Base-by-base conservation (phyloP, 2,888 invertebrate genomes). In the Callimorpha dominula region DNA sequence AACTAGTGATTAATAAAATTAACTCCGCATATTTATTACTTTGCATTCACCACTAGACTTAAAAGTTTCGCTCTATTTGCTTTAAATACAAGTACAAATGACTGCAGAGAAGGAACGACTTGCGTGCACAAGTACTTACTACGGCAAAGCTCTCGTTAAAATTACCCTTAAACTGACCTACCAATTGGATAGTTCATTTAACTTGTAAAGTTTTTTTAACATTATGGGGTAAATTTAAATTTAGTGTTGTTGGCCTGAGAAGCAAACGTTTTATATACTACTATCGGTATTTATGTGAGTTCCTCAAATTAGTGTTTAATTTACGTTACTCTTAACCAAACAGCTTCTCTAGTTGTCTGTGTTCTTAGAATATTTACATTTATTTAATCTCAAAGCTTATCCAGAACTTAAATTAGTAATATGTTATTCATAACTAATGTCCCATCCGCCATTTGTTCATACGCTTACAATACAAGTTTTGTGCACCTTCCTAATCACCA, bases 401-500 rank as follows among this genome's bases (percentile, higher is more conserved):
- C 14, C 20, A 60, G 15, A 69, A 42, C 52, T 46, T 17, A 63
- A 63, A 42, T 6, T 42, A n/a, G 11, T 40, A 15, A 17, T 31
- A 8, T 17, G 15, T 68, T 31, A 43, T 43, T 5, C 20, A 70
- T 31, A 68, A 54, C 68, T 46, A 50, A 70, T 6, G n/a, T 64
- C 8, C 66, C 52, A 63, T 43, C 52, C 20, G 72, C 62, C 68
- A 73, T 78, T 75, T 54, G 63, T 76, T 68, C 66, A 65, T 54
- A 40, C 20, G 20, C 43, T 46, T 31, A 43, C 2, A 68, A 60
- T 43, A 49, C 20, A 82, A 77, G 65, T 75, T 82, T 71, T 81
- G 75, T 76, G 82, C 82, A 83, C 84, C 85, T 85, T 85, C 77
- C 84, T 87, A 87, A 89, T 89, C 84, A 85, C 85, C 81, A 80